These are phyloP conservation scores for Atrina japonica DNA, from an alignment of 2,888 invertebrate species.

Conservation along the genomic window DNA sequence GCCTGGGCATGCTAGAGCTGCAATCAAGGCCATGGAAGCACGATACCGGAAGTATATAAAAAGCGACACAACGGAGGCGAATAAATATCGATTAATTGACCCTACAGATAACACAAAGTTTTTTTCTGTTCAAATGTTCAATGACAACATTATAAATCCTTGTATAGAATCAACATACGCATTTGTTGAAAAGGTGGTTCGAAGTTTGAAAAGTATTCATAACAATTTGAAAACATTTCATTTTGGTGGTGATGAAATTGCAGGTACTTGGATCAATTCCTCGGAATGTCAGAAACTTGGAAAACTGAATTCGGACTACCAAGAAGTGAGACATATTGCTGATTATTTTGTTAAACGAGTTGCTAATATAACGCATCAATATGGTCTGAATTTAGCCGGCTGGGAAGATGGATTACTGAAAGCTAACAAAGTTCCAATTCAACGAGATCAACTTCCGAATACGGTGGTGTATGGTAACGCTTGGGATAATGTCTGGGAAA, in stretches of 20 bases:
- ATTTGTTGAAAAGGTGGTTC: conserved; percentile 65
- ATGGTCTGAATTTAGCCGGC: conserved; percentile 54
- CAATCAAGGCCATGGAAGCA: conserved; percentile 73
- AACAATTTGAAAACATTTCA: conserved; percentile 61
- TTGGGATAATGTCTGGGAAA: conserved; percentile 41
- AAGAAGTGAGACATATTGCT: conserved; percentile 44
- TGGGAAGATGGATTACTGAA: conserved; percentile 59
- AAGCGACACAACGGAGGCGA: conserved; percentile 47
- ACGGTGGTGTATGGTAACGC: conserved; percentile 29
- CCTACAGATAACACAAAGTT: conserved; percentile 58
- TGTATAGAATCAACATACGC: conserved; percentile 72
- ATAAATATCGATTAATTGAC: conserved; percentile 61
- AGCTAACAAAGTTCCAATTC: conserved; percentile 22
- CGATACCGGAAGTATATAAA: conserved; percentile 51
- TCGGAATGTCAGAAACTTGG: conserved; percentile 50
- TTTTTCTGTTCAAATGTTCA: conserved; percentile 69
- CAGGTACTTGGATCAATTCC: conserved; percentile 61
- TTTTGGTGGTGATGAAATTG: conserved; percentile 74
- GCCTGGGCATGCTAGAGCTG: conserved; percentile 76
- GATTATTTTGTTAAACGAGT: conserved; percentile 58
- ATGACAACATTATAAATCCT: conserved; percentile 73
- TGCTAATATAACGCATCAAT: conserved; percentile 50
- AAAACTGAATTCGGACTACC: conserved; percentile 2
- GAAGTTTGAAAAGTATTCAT: conserved; percentile 59
- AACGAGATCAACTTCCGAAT: conserved; percentile 32